Conservation (phyloP, 2,113 vertebrate genomes). For the Laterallus jamaicensis region DNA sequence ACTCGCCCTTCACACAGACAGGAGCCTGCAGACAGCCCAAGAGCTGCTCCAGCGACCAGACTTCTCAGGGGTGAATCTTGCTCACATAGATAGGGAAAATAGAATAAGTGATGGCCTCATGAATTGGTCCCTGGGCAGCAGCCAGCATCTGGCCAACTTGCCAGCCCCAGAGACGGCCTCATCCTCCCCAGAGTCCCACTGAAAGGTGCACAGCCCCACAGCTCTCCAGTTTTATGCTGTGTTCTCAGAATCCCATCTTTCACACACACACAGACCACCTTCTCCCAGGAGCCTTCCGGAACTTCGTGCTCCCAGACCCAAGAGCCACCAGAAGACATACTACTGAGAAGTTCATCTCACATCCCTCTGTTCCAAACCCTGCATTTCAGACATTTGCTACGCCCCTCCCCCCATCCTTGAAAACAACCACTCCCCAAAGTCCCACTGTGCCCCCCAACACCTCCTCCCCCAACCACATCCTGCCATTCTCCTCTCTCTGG, state of each 20-base stretch:
- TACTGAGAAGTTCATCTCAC: not conserved
- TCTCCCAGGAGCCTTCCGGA: not conserved
- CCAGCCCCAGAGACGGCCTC: not conserved
- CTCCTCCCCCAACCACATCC: not conserved
- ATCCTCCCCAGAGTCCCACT: not conserved
- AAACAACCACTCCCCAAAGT: not conserved
- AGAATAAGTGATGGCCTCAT: not conserved
- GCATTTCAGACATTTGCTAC: not conserved
- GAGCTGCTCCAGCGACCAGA: not conserved
- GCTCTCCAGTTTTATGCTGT: not conserved
- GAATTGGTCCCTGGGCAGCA: not conserved
- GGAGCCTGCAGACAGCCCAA: not conserved
- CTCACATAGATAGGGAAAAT: not conserved
- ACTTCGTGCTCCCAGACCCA: not conserved
- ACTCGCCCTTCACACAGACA: no score
- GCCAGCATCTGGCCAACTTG: accelerated
- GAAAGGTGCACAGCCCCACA: not conserved
- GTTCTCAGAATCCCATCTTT: not conserved
- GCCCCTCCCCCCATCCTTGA: no score
- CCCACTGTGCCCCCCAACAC: no score
- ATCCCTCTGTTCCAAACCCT: not conserved
- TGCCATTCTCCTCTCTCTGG: not conserved
- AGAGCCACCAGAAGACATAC: not conserved
- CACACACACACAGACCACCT: not conserved
- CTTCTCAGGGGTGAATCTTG: not conserved